Base-by-base conservation (phyloP, 2,113 vertebrate species). In the Lates calcarifer region DNA sequence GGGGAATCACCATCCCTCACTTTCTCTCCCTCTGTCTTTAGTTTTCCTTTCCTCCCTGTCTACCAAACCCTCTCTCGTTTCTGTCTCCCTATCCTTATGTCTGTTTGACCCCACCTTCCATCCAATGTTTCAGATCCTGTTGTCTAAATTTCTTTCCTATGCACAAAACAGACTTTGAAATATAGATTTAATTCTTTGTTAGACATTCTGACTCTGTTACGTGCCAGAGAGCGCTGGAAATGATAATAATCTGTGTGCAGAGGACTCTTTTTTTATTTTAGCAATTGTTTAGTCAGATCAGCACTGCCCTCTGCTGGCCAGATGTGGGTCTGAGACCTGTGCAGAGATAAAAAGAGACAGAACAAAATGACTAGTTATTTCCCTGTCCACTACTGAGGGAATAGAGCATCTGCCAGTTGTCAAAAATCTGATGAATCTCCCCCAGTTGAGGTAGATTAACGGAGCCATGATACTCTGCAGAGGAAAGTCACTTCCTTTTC, bases 1-100 rank as follows among this genome's bases (percentile, higher is more conserved):
- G 90, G 89, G 83, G 87, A 75, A 81, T 81, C 89, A 89, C 83
- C 83, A 90, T 90, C 77, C 78, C 81, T 83, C 89, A 79, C 77
- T 87, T 70, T 81, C 57, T 58, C 66, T 69, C 69, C 64, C 70
- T 22, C 72, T 65, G 67, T 73, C 71, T 80, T 81, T 41, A 85
- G 13, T 62, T 78, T 79, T 70, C 17, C 26, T 81, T 39, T 76
- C 55, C 65, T 87, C 74, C 55, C 64, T 20, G 6, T 83, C 56
- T 37, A 69, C 51, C 43, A 65, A 71, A 58, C 43, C 63, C 9
- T 28, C 51, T 67, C 18, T 57, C 49, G 3, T 74, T 61, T 74
- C 20, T 12, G 11, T 28, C 26, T 67, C 22, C 74, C 35, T 37
- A 28, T 58, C 55, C 56, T 29, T 33, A 2, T 8, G 22, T 60